Percentiles rank a stretch among this genome's conserved stretches.
Evolutionary conservation across 1,140 invertebrate genomes (phyloP).

Genomic region (Aphis gossypii): DNA sequence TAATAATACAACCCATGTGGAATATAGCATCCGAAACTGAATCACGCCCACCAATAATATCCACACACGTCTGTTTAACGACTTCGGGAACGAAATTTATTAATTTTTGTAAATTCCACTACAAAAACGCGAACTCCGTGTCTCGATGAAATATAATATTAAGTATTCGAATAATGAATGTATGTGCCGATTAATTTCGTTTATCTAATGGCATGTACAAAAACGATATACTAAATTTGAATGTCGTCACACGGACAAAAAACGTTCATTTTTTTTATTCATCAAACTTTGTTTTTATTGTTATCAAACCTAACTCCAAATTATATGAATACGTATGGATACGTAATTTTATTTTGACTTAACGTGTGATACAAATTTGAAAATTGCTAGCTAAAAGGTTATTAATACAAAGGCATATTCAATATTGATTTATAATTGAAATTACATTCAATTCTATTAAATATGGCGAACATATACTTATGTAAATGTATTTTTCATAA

Average conservation of each 20-base stretch:
- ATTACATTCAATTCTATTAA: background rate
- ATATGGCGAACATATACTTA: background rate
- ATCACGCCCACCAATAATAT: conserved; percentile 36
- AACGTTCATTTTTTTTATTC: no score
- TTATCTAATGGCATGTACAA: background rate
- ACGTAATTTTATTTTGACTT: no score
- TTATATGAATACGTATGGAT: background rate
- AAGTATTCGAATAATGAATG: background rate
- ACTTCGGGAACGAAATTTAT: background rate
- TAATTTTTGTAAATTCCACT: background rate
- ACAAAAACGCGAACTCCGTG: background rate
- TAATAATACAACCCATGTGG: background rate
- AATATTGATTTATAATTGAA: background rate
- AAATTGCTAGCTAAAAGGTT: background rate
- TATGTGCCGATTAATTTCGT: background rate
- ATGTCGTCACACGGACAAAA: no score
- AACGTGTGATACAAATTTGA: background rate
- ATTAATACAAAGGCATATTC: background rate
- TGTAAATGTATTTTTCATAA: background rate
- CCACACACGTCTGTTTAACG: background rate
- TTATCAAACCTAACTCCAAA: background rate
- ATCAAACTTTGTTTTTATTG: no score
- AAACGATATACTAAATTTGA: background rate
- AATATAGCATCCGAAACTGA: background rate
- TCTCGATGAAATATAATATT: background rate